A percentile compares a stretch with the other conserved stretches of the same genome.
phyloP scores from a whole-genome alignment of 2,797 vertebrate species.

The Buceros bicornis region DNA sequence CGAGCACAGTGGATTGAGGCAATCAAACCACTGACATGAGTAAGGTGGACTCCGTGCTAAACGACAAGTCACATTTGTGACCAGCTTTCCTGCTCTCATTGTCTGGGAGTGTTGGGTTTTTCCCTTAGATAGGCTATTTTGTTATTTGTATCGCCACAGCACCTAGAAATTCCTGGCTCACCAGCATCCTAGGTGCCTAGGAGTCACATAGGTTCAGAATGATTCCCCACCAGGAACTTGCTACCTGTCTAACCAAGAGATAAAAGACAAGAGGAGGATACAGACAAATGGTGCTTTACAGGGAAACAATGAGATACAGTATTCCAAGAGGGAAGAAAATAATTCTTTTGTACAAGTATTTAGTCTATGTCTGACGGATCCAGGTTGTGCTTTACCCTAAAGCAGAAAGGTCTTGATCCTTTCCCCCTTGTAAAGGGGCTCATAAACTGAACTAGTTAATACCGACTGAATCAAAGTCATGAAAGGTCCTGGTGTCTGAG shows the following conservation, averaged over 20 bases:
- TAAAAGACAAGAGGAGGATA: background rate
- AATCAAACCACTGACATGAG: slow-evolving; percentile 87
- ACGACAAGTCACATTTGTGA: background rate
- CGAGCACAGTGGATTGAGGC: slow-evolving; percentile 93
- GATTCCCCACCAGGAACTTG: background rate
- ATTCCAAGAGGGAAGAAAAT: background rate
- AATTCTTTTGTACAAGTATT: background rate
- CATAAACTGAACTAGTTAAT: background rate
- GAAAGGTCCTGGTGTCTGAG: background rate
- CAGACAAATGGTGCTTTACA: background rate
- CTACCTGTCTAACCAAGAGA: background rate
- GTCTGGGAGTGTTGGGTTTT: background rate
- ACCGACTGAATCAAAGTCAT: background rate
- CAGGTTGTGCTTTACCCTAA: slow-evolving; percentile 30
- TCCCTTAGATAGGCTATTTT: background rate
- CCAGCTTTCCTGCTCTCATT: background rate
- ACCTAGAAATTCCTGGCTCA: background rate
- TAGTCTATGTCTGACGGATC: background rate
- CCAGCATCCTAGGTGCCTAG: background rate
- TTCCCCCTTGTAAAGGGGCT: slow-evolving; percentile 13
- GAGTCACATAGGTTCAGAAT: background rate
- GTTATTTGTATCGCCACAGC: background rate
- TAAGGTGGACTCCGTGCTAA: background rate
- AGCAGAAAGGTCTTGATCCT: slow-evolving; percentile 9
- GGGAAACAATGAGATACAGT: background rate